phyloP scores from a whole-genome alignment of 2,797 vertebrate genomes.

The Lates japonicus region DNA sequence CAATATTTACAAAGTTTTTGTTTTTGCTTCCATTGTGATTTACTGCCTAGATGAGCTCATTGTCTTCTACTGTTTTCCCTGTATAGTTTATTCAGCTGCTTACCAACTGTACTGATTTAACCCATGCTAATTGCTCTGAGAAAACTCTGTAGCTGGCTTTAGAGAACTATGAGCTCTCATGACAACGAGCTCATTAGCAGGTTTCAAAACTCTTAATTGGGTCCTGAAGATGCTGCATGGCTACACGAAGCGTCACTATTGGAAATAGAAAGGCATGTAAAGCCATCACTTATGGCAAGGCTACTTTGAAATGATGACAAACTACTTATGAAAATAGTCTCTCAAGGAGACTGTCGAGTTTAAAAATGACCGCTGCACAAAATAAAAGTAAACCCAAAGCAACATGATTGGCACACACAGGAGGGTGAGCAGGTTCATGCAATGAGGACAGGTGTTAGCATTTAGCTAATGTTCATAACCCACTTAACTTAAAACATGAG shows the following conservation, averaged over 20 bases:
- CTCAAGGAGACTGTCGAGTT: slow-evolving; percentile 69
- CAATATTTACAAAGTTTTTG: background rate
- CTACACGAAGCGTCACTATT: slow-evolving; percentile 55
- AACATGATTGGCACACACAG: slow-evolving; percentile 38
- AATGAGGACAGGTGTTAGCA: background rate
- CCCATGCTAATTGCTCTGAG: slow-evolving; percentile 23
- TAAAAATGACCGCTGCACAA: slow-evolving; percentile 68
- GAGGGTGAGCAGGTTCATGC: slow-evolving; percentile 25
- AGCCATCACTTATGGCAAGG: slow-evolving; percentile 57
- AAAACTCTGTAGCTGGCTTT: slow-evolving; percentile 48
- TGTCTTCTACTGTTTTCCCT: slow-evolving; percentile 2
- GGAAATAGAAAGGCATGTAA: slow-evolving; percentile 79
- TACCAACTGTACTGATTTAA: slow-evolving; percentile 43
- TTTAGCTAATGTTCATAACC: slow-evolving; percentile 1
- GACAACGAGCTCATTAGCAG: slow-evolving; percentile 58
- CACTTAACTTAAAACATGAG: slow-evolving; percentile 16
- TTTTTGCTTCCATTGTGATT: slow-evolving; percentile 25
- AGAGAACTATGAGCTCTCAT: slow-evolving; percentile 46
- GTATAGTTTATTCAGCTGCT: slow-evolving; percentile 47
- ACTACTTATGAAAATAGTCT: slow-evolving; percentile 71
- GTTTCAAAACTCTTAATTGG: slow-evolving; percentile 63
- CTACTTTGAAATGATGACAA: slow-evolving; percentile 75
- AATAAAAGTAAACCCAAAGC: slow-evolving; percentile 59
- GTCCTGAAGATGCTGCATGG: slow-evolving; percentile 68
- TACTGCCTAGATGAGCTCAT: background rate